These are phyloP conservation scores for crab-eating macaque (Macaca fascicularis) DNA, from an alignment of 2,113 vertebrate genomes.

Conservation along the genomic window T2T-MFA8v1.1 NC_088381.1:28042501-28043000, in stretches of 20 bases:
- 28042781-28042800: slow-evolving; percentile 5
- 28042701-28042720: neutral
- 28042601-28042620: neutral
- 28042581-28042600: slow-evolving; percentile 23
- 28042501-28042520: neutral
- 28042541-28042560: slow-evolving; percentile 10
- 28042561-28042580: neutral
- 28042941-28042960: slow-evolving; percentile 96
- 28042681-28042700: neutral
- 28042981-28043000: slow-evolving; percentile 81
- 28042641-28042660: neutral
- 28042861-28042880: slow-evolving; percentile 96
- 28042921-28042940: slow-evolving; percentile 99
- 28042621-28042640: neutral
- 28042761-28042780: neutral
- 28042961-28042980: slow-evolving; percentile 99
- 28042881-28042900: slow-evolving; percentile 99
- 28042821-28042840: slow-evolving; percentile 22
- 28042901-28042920: slow-evolving; percentile 99
- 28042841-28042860: slow-evolving; percentile 92
- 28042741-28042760: neutral
- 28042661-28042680: neutral
- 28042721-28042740: neutral
- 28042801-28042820: slow-evolving; percentile 6
- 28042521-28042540: neutral